Base-by-base conservation (phyloP, 2,113 vertebrate genomes). In the Hiodon tergisus region DNA sequence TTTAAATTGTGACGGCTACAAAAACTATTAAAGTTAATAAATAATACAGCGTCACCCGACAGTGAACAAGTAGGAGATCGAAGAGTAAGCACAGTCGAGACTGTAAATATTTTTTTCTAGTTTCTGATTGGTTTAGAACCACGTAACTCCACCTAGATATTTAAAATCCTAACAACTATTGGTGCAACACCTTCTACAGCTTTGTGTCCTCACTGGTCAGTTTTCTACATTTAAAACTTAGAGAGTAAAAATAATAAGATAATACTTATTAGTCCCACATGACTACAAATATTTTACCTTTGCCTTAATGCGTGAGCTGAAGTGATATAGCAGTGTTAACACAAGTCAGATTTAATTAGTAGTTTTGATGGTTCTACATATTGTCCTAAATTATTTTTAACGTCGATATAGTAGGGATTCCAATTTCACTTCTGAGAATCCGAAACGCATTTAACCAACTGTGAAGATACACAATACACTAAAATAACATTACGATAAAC, bases 41-140 rank as follows among this genome's bases (percentile, higher is more conserved):
- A 77, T 75, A 67, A 67, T 69, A 77, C 59, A 71, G 66, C 76
- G 76, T 77, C 70, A 65, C 55, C 63, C 46, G 61, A 67, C 70
- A 16, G 52, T 10, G 48, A 16, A 69, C 61, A 10, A 10, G 75
- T 63, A 67, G 57, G 58, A 59, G 31, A 55, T 6, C 4, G 16
- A 47, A 66, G 31, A 48, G 46, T 66, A 17, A 2, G 31, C 31
- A 31, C 31, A 31, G 31, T 71, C 60, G 53, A 77, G 51, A 72
- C 60, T 16, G 51, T 62, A 69, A 69, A 72, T 60, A 13, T 58
- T 17, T 59, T 57, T 53, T 47, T 76, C 67, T 73, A 74, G 9
- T 69, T 78, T 80, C 16, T 83, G 82, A 86, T 90, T 89, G 87
- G 89, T 54, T 31, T 16, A 51, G 53, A 4, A 10, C 4, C 31